Conservation (phyloP, 2,888 invertebrate species). For the Helobdella robusta region DNA sequence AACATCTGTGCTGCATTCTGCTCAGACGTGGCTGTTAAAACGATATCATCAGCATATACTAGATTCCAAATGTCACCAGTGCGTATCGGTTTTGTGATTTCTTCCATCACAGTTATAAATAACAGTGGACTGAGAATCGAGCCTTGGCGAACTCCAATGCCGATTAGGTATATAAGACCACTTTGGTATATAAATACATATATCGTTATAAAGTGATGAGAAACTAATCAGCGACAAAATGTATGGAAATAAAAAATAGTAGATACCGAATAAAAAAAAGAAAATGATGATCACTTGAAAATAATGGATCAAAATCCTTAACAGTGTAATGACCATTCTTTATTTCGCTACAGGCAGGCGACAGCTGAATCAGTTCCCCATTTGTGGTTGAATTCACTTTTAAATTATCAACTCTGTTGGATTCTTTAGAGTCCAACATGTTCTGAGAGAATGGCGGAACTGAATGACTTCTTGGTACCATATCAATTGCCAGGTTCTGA, state of each 20-base stretch:
- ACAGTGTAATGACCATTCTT: conserved; percentile 9
- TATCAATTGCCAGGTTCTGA: background rate
- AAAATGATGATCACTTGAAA: conserved; percentile 7
- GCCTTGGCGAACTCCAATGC: background rate
- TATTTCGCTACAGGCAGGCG: conserved; percentile 15
- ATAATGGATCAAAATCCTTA: conserved; percentile 22
- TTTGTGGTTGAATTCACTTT: background rate
- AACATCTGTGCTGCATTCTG: too few relatives aligned
- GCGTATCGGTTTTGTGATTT: too few relatives aligned
- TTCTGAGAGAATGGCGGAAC: conserved; percentile 18
- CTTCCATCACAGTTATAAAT: too few relatives aligned
- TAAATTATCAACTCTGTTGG: background rate
- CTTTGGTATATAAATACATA: background rate
- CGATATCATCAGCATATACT: too few relatives aligned
- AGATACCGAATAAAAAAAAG: background rate
- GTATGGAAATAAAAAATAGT: background rate
- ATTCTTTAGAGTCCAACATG: too few relatives aligned
- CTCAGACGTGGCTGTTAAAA: too few relatives aligned
- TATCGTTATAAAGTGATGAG: background rate
- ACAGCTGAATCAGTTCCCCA: conserved; percentile 21
- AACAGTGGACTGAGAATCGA: background rate
- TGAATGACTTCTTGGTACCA: conserved; percentile 13
- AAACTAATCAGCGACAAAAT: background rate
- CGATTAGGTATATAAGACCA: background rate
- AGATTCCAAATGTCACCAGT: too few relatives aligned